Conservation (phyloP, 2,113 vertebrate genomes). For the Hippopotamus amphibius region DNA sequence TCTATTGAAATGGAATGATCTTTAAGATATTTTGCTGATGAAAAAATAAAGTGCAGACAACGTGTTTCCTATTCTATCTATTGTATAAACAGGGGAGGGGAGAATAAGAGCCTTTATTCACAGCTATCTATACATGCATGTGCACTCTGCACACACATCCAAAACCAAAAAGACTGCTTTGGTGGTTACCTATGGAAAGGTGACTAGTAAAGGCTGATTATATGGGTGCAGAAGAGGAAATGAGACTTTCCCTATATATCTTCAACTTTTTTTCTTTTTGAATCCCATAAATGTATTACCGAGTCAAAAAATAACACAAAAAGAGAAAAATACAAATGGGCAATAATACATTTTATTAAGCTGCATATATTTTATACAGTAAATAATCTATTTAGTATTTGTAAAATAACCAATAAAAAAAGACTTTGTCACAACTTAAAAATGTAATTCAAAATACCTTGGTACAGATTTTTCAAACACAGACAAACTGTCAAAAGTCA, state of each 20-base stretch:
- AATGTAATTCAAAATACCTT: conserved; percentile 38
- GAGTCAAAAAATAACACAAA: background rate
- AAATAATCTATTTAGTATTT: background rate
- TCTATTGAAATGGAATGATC: background rate
- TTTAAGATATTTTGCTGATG: background rate
- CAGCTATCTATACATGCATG: background rate
- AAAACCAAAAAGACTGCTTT: background rate
- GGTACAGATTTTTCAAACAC: background rate
- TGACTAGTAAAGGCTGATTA: background rate
- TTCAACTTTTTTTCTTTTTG: background rate
- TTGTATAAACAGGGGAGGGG: background rate
- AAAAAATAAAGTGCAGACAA: background rate
- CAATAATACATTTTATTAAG: background rate
- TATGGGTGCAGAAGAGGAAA: background rate
- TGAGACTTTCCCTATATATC: background rate
- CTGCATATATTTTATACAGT: background rate
- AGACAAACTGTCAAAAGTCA: background rate
- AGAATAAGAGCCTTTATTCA: background rate
- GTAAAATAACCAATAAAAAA: background rate
- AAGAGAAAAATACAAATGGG: background rate
- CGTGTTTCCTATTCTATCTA: background rate
- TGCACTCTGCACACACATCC: background rate
- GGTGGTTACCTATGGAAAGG: background rate
- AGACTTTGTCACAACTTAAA: background rate
- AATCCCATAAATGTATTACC: background rate